Evolutionary conservation across 2,113 vertebrate species (phyloP).

Genomic region (Siniperca chuatsi): DNA sequence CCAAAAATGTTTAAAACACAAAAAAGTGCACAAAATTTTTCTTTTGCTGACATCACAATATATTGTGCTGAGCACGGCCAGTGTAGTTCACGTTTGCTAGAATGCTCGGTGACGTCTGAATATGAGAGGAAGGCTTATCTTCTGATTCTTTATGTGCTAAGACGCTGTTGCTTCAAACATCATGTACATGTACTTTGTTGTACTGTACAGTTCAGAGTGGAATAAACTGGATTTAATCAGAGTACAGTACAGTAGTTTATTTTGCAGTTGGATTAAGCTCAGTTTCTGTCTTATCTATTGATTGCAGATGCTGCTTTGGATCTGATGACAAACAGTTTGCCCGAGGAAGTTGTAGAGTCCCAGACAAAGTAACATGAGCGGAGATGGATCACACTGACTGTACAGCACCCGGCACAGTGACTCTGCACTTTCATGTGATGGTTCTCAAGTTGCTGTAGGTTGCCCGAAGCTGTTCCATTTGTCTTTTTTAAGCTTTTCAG

Average conservation of each 20-base stretch:
- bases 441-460: constrained; percentile 17
- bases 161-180: background rate
- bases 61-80: too few relatives aligned
- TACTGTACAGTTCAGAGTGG: background rate
- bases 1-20: too few relatives aligned
- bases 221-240: background rate
- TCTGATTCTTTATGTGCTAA: too few relatives aligned
- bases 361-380: constrained; percentile 40
- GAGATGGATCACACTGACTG: constrained; percentile 45
- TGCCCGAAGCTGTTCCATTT: constrained; percentile 44
- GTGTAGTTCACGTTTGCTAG: too few relatives aligned
- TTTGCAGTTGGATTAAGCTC: background rate
- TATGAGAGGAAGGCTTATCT: too few relatives aligned
- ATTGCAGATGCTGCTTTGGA: constrained; percentile 26
- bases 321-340: constrained; percentile 46
- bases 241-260: background rate
- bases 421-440: constrained; percentile 27
- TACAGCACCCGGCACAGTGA: constrained; percentile 14
- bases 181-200: background rate
- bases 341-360: constrained; percentile 33
- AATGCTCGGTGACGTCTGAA: too few relatives aligned
- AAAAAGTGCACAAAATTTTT: too few relatives aligned
- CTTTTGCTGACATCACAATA: too few relatives aligned
- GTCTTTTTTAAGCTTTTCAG: constrained; percentile 61
- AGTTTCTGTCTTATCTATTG: constrained; percentile 10